Percentiles rank a stretch among this genome's conserved stretches.
Conservation (phyloP, 2,797 vertebrate species). For the Tokudaia muenninki region DNA sequence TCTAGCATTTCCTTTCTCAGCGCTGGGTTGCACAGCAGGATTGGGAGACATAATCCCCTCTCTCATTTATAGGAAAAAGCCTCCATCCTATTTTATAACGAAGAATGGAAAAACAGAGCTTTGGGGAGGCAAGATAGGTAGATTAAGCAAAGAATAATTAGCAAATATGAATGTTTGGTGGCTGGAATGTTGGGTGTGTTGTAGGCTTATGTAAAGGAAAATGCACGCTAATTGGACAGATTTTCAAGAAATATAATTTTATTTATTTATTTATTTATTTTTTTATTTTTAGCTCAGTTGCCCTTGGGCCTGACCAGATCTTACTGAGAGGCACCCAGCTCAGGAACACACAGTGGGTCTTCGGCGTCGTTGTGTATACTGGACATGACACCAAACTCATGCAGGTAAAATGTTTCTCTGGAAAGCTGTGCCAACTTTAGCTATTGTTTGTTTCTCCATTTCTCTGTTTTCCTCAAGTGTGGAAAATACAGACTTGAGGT, state of each 20-base stretch:
- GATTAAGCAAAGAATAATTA: slow-evolving; percentile 16
- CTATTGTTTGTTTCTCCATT: background rate
- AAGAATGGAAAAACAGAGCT: slow-evolving; percentile 19
- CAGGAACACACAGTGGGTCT: slow-evolving; percentile 97
- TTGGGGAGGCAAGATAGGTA: background rate
- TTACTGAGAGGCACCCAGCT: slow-evolving; percentile 96
- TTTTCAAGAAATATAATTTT: slow-evolving; percentile 66
- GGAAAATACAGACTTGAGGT: background rate
- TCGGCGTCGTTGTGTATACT: slow-evolving; percentile 97
- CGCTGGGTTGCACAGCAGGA: background rate
- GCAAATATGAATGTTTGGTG: background rate
- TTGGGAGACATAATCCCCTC: slow-evolving; percentile 3
- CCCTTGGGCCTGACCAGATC: slow-evolving; percentile 97
- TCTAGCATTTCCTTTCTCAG: background rate
- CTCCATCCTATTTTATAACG: background rate
- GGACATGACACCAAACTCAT: slow-evolving; percentile 99
- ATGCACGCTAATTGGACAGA: background rate
- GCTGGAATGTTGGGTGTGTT: slow-evolving; percentile 30
- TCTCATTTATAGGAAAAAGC: background rate
- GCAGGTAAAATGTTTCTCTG: slow-evolving; percentile 92
- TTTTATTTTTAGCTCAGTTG: slow-evolving; percentile 91
- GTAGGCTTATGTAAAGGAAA: slow-evolving; percentile 27
- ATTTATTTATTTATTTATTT: slow-evolving; percentile 81
- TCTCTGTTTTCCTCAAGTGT: background rate
- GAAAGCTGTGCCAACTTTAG: slow-evolving; percentile 8